Percentiles rank a stretch among this genome's conserved stretches.
phyloP scores from a whole-genome alignment of 2,888 invertebrate genomes.

The Caenorhabditis sp. region DNA sequence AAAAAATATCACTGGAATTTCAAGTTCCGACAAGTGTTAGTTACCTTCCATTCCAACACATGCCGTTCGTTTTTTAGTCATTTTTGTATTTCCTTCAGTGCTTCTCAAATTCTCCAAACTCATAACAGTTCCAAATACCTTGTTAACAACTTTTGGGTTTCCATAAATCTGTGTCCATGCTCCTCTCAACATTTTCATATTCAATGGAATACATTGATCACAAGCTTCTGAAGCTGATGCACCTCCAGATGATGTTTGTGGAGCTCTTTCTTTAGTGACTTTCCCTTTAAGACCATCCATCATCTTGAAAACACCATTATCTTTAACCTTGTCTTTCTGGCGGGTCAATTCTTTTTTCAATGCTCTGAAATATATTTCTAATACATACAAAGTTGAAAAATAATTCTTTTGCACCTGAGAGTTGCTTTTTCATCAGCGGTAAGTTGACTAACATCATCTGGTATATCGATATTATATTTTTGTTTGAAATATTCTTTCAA shows the following conservation, averaged over 20 bases:
- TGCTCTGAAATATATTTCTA: slow-evolving; percentile 28
- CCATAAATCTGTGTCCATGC: slow-evolving; percentile 68
- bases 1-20: too few relatives aligned
- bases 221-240: slow-evolving; percentile 35
- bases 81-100: slow-evolving; percentile 37
- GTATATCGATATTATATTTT: slow-evolving; percentile 63
- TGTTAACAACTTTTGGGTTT: slow-evolving; percentile 58
- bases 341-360: slow-evolving; percentile 56
- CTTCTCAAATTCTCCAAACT: slow-evolving; percentile 46
- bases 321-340: slow-evolving; percentile 47
- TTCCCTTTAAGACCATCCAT: slow-evolving; percentile 15
- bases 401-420: slow-evolving; percentile 23
- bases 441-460: slow-evolving; percentile 54
- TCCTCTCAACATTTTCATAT: slow-evolving; percentile 55
- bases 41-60: slow-evolving; percentile 66
- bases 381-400: too few relatives aligned
- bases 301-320: slow-evolving; percentile 35
- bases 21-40: too few relatives aligned
- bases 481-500: slow-evolving; percentile 60
- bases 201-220: slow-evolving; percentile 54
- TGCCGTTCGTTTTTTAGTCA: slow-evolving; percentile 48
- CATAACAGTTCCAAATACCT: slow-evolving; percentile 62
- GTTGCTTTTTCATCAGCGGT: slow-evolving; percentile 60
- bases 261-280: slow-evolving; percentile 29
- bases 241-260: slow-evolving; percentile 8